Conservation (phyloP, 2,888 invertebrate species). For the Sabellastarte sp. region DNA sequence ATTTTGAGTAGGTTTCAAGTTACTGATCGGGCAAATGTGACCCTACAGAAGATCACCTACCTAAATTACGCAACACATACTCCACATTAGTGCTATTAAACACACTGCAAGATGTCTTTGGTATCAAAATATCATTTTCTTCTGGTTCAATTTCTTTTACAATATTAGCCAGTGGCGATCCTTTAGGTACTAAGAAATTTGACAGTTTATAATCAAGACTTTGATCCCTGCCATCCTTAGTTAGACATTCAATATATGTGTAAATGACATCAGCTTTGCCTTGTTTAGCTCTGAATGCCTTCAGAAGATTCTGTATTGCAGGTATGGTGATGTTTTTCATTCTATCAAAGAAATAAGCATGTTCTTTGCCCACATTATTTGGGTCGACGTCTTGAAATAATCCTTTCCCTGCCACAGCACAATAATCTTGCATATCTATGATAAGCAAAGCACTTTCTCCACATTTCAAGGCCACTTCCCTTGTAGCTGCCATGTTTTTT, state of each 20-base stretch:
- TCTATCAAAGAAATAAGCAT: conserved; percentile 13
- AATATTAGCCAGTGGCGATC: background rate
- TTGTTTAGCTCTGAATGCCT: conserved; percentile 9
- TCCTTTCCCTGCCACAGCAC: conserved; percentile 14
- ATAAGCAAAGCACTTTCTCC: conserved; percentile 11
- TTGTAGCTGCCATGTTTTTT: too few relatives aligned
- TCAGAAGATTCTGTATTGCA: conserved; percentile 8
- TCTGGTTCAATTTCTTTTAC: conserved; percentile 1
- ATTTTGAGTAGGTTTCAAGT: too few relatives aligned
- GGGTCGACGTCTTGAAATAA: conserved; percentile 5
- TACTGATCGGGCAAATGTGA: too few relatives aligned
- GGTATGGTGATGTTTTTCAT: conserved; percentile 9
- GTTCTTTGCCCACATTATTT: conserved; percentile 3
- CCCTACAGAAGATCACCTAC: conserved; percentile 6
- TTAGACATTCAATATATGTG: conserved; percentile 20
- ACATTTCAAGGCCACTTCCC: too few relatives aligned
- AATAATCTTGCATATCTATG: conserved; percentile 20
- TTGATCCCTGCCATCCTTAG: conserved; percentile 20
- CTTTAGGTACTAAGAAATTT: conserved; percentile 18
- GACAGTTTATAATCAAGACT: conserved; percentile 22
- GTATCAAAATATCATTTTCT: conserved; percentile 21
- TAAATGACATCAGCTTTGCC: conserved; percentile 9
- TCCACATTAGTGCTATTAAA: conserved; percentile 24
- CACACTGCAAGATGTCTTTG: conserved; percentile 22
- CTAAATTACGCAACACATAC: conserved; percentile 21